These are phyloP conservation scores for Cheilosia impressa DNA, from an alignment of 2,888 invertebrate species.

Conservation along the genomic window DNA sequence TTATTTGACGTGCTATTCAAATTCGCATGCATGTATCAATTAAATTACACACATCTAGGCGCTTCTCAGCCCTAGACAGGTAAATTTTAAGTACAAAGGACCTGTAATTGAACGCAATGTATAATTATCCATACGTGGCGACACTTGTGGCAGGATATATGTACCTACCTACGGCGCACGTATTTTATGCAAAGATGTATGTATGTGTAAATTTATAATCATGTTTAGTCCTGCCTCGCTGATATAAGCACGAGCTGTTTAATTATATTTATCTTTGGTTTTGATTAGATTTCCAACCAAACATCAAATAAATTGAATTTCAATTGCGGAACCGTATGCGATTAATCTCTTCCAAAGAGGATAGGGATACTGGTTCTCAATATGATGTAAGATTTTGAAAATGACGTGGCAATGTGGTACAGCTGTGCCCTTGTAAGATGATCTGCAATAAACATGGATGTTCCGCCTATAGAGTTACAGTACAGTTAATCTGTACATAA, in stretches of 20 bases:
- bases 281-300: conserved; percentile 47
- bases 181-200: not conserved
- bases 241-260: conserved; percentile 18
- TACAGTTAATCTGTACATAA: too few species aligned
- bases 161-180: not conserved
- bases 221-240: not conserved
- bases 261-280: conserved; percentile 46
- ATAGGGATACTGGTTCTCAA: too few species aligned
- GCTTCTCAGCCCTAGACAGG: conserved; percentile 3
- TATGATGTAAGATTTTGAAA: too few species aligned
- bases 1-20: conserved; percentile 22
- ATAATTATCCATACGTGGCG: conserved; percentile 36
- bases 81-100: conserved; percentile 37
- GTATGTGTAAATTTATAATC: not conserved
- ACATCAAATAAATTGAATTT: conserved; percentile 48
- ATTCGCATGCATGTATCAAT: conserved; percentile 30
- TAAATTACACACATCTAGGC: conserved; percentile 32
- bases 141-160: conserved; percentile 1
- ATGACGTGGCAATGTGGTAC: too few species aligned
- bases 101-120: conserved; percentile 55
- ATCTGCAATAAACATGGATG: too few species aligned
- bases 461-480: too few species aligned
- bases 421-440: too few species aligned
- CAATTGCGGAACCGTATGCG: conserved; percentile 9
- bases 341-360: not conserved